Evolutionary conservation across 1,140 invertebrate species (phyloP).

Genomic region (Cydia fagiglandana): DNA sequence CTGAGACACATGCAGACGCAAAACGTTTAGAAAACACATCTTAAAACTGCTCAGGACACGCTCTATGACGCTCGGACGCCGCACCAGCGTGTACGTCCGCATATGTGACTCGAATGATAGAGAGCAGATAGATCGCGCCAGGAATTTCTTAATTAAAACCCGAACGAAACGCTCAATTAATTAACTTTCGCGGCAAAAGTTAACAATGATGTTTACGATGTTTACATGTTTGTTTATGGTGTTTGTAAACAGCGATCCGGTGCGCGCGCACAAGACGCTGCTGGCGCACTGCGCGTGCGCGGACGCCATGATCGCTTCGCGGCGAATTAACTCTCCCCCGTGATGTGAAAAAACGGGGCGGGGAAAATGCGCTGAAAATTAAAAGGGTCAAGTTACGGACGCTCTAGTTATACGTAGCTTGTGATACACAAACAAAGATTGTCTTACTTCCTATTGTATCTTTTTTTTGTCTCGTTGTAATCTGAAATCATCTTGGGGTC

Average conservation of each 20-base stretch:
- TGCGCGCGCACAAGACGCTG: conserved; percentile 52
- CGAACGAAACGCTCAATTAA: conserved; percentile 49
- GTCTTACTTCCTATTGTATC: no score
- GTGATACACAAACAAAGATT: no score
- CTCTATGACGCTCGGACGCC: conserved; percentile 41
- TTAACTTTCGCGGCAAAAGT: conserved; percentile 69
- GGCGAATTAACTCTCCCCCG: conserved; percentile 71
- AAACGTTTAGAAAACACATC: conserved; percentile 77
- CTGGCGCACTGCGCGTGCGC: conserved; percentile 52
- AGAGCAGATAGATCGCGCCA: conserved; percentile 49
- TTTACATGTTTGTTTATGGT: conserved; percentile 44
- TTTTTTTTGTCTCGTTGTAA: no score
- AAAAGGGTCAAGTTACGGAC: conserved; percentile 52
- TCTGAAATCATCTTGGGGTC: no score
- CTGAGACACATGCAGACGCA: conserved; percentile 74
- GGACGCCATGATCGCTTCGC: conserved; percentile 59
- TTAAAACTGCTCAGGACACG: conserved; percentile 49
- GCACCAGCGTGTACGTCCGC: conserved; percentile 51
- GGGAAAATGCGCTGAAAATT: conserved; percentile 70
- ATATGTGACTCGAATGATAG: conserved; percentile 51
- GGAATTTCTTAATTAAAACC: conserved; percentile 18
- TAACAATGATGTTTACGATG: conserved; percentile 60
- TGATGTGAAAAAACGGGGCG: conserved; percentile 71
- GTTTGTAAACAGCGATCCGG: conserved; percentile 26
- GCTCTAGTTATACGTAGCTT: not conserved